Evolutionary conservation across 1,140 invertebrate genomes (phyloP).

Genomic region (Tachypleus tridentatus): DNA sequence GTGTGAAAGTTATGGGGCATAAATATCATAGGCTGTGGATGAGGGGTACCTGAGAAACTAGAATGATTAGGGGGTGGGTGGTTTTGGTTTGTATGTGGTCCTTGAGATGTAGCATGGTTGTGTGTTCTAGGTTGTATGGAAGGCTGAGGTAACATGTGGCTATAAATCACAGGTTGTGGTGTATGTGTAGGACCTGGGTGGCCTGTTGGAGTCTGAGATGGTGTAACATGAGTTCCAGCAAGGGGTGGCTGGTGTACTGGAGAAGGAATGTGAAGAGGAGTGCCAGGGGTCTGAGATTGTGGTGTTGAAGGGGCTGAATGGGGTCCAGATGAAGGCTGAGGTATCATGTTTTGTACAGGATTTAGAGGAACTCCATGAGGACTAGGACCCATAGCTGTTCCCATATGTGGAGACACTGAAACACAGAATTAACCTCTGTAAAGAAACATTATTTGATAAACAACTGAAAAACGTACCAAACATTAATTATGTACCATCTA

Average conservation of each 20-base stretch:
- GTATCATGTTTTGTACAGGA: background rate
- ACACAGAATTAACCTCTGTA: background rate
- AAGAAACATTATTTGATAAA: no score
- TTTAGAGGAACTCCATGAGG: background rate
- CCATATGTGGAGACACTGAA: constrained; percentile 1
- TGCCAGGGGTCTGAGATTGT: constrained; percentile 3
- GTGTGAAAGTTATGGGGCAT: background rate
- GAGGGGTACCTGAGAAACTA: background rate
- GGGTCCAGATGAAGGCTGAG: background rate
- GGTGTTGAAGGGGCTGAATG: constrained; percentile 1
- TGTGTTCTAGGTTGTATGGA: background rate
- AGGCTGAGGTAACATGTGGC: background rate
- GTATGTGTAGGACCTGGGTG: background rate
- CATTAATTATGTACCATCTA: constrained; percentile 8
- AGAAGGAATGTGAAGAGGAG: background rate
- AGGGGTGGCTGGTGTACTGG: background rate
- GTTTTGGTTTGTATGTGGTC: background rate
- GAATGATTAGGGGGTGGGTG: background rate
- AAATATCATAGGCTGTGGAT: background rate
- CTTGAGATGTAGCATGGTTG: background rate
- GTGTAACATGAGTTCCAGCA: background rate
- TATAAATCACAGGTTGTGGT: background rate
- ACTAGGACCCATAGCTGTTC: background rate
- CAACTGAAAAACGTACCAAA: no score
- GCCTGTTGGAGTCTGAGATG: constrained; percentile 4